Percentiles rank a stretch among this genome's conserved stretches.
Evolutionary conservation across 2,797 vertebrate genomes (phyloP).

Genomic region (Melanotaenia maccullochi): DNA sequence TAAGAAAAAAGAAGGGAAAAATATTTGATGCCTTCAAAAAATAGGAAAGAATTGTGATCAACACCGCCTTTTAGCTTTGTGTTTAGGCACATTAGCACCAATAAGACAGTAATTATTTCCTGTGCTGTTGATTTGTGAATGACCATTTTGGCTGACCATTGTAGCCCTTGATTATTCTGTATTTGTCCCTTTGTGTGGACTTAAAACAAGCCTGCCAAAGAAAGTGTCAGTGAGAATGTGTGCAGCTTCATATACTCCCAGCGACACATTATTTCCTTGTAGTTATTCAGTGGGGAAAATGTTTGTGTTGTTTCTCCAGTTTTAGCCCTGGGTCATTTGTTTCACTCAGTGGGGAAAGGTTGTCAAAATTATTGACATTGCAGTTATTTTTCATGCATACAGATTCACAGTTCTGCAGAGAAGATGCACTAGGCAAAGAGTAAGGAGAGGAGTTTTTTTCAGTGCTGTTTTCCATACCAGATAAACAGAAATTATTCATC

Average conservation of each 20-base stretch:
- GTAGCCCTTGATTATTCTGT: neutral
- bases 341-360: conserved; percentile 33
- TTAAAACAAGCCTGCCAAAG: neutral
- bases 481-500: conserved; percentile 21
- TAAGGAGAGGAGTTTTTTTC: conserved; percentile 9
- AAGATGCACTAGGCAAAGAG: conserved; percentile 8
- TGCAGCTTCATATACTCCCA: neutral
- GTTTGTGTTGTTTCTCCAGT: conserved; percentile 7
- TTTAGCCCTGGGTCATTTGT: conserved; percentile 30
- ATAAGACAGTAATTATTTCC: conserved; percentile 26
- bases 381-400: conserved; percentile 55
- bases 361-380: conserved; percentile 47
- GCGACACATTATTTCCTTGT: neutral
- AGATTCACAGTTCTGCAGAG: conserved; percentile 19
- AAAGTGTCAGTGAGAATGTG: neutral
- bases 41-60: conserved; percentile 1
- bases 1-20: conserved; percentile 7
- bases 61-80: conserved; percentile 11
- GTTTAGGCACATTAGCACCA: conserved; percentile 4
- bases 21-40: no score
- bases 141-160: neutral
- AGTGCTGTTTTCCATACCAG: conserved; percentile 9
- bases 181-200: neutral
- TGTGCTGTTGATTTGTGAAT: neutral
- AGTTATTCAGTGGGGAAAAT: neutral